Conservation (phyloP, 2,888 invertebrate genomes). For the Saturnia japonica region DNA sequence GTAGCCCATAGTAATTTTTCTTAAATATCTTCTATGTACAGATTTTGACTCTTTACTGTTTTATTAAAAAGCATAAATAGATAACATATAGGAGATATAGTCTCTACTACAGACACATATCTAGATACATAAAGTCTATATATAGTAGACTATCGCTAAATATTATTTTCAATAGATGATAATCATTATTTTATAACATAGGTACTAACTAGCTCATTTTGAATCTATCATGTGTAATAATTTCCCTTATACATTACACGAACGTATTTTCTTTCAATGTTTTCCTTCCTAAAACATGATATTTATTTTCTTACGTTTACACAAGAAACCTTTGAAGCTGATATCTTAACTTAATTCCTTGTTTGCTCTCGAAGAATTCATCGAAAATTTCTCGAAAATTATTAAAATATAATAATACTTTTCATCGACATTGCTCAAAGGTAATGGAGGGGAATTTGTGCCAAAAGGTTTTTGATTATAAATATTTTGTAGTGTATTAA, state of each 20-base stretch:
- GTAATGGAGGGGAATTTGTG: neutral
- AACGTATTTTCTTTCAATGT: neutral
- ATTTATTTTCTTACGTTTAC: neutral
- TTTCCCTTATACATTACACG: neutral
- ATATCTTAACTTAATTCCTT: neutral
- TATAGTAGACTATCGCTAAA: too few species aligned
- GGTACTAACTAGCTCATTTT: neutral
- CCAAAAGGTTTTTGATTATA: neutral
- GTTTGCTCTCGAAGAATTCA: neutral
- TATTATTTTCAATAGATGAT: too few species aligned
- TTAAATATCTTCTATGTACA: too few species aligned
- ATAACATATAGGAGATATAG: too few species aligned
- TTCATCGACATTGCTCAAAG: neutral
- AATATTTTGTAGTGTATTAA: conserved; percentile 1
- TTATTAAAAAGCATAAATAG: too few species aligned
- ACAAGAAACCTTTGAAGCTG: conserved; percentile 3
- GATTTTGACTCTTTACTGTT: too few species aligned
- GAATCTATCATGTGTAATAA: neutral
- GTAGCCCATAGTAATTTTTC: too few species aligned
- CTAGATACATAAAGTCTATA: neutral
- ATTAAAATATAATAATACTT: neutral
- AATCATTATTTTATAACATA: neutral
- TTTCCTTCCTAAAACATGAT: neutral
- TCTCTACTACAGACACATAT: neutral
- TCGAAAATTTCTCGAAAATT: neutral